Conservation (phyloP, 2,797 vertebrate species). For the Onychomys arenicola region DNA sequence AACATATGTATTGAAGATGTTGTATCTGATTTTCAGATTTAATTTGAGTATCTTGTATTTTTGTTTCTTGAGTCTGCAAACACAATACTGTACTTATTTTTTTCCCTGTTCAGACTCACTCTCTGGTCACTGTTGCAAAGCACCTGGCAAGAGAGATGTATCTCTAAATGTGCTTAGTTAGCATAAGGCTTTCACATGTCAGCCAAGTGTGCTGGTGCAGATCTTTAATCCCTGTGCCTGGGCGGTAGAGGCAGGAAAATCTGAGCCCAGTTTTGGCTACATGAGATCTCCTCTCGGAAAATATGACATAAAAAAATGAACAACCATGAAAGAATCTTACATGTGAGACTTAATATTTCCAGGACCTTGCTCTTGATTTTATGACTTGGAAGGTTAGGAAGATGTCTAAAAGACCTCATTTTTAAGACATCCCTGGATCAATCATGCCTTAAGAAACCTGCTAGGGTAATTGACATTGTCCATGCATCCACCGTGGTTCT, state of each 20-base stretch:
- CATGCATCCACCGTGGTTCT: background rate
- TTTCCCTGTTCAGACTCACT: background rate
- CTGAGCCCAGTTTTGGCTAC: background rate
- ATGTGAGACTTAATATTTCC: background rate
- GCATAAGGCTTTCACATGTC: background rate
- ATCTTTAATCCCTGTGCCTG: background rate
- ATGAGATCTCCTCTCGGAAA: background rate
- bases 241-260: background rate
- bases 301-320: background rate
- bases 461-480: background rate
- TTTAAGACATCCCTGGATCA: background rate
- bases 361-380: background rate
- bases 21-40: slow-evolving; percentile 21
- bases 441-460: background rate
- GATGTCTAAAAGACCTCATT: background rate
- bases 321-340: background rate
- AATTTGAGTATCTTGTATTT: background rate
- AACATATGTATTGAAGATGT: background rate
- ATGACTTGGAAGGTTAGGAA: background rate
- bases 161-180: background rate
- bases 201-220: background rate
- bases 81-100: background rate
- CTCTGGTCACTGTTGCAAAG: background rate
- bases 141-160: background rate
- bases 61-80: background rate